These are phyloP conservation scores for Melanchra persicariae DNA, from an alignment of 2,888 invertebrate species.

Conservation along the genomic window DNA sequence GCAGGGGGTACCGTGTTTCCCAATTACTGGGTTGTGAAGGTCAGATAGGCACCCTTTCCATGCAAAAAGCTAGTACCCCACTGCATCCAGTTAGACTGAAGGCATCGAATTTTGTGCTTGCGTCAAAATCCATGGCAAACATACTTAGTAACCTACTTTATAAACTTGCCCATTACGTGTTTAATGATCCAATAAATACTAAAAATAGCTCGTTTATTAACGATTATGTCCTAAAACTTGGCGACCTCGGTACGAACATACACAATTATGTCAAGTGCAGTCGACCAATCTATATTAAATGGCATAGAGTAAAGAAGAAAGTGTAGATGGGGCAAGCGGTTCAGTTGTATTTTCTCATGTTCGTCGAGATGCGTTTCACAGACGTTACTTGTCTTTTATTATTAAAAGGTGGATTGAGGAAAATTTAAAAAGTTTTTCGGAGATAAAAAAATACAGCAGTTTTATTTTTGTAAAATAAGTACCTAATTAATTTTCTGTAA, in stretches of 20 bases:
- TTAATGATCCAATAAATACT: constrained; percentile 43
- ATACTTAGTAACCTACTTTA: not conserved
- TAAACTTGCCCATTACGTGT: constrained; percentile 5
- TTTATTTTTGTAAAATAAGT: too few species aligned
- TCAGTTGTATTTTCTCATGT: not conserved
- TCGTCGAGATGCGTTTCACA: not conserved
- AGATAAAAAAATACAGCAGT: too few species aligned
- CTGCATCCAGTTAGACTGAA: too few species aligned
- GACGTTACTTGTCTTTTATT: not conserved
- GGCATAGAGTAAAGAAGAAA: constrained; percentile 47
- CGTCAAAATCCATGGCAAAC: not conserved
- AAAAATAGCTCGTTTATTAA: constrained; percentile 46
- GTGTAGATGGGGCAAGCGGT: constrained; percentile 16
- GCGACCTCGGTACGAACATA: constrained; percentile 53
- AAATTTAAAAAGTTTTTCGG: too few species aligned
- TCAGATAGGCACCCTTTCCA: too few species aligned
- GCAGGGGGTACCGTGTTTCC: too few species aligned
- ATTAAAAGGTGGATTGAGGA: not conserved
- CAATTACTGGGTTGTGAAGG: too few species aligned
- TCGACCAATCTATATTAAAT: constrained; percentile 67
- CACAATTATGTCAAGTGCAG: constrained; percentile 75
- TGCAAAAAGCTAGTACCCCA: too few species aligned
- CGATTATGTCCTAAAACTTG: constrained; percentile 55
- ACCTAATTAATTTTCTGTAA: too few species aligned
- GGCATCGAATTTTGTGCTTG: not conserved